Evolutionary conservation across 1,140 invertebrate genomes (phyloP).

Genomic region (Hyles vespertilio): DNA sequence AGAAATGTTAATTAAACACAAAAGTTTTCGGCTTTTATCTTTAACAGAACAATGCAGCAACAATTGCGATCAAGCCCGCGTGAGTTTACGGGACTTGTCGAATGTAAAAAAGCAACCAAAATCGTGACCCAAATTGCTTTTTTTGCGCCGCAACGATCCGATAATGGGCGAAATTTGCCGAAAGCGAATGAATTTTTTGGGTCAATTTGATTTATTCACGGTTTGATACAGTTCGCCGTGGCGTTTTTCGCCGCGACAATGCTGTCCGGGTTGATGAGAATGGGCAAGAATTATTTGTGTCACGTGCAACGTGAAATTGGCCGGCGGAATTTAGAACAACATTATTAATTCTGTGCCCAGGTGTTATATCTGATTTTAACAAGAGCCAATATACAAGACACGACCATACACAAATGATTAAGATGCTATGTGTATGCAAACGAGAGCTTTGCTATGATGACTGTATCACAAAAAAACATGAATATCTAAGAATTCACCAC

Average conservation of each 20-base stretch:
- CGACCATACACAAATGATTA: too few relatives aligned
- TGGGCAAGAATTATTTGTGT: neutral
- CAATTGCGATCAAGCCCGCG: constrained; percentile 52
- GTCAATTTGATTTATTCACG: constrained; percentile 63
- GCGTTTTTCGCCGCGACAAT: constrained; percentile 30
- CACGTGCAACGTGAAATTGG: too few relatives aligned
- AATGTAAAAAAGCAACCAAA: constrained; percentile 28
- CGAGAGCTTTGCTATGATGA: too few relatives aligned
- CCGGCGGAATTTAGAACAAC: too few relatives aligned
- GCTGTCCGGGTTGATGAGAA: constrained; percentile 8
- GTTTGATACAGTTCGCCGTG: constrained; percentile 59
- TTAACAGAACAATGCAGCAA: constrained; percentile 60
- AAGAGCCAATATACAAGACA: too few relatives aligned
- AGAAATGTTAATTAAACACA: constrained; percentile 62
- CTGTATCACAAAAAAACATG: too few relatives aligned
- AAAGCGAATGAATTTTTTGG: constrained; percentile 49
- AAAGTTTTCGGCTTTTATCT: constrained; percentile 46
- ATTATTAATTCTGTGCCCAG: too few relatives aligned
- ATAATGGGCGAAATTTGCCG: constrained; percentile 57
- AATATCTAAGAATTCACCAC: too few relatives aligned
- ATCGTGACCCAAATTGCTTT: constrained; percentile 57
- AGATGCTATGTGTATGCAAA: too few relatives aligned
- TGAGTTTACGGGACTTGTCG: constrained; percentile 47
- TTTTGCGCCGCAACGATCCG: constrained; percentile 32
- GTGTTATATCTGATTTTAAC: too few relatives aligned